Percentiles rank a stretch among this genome's conserved stretches.
phyloP scores from a whole-genome alignment of 2,113 vertebrate genomes.

The Alligator sinensis region DNA sequence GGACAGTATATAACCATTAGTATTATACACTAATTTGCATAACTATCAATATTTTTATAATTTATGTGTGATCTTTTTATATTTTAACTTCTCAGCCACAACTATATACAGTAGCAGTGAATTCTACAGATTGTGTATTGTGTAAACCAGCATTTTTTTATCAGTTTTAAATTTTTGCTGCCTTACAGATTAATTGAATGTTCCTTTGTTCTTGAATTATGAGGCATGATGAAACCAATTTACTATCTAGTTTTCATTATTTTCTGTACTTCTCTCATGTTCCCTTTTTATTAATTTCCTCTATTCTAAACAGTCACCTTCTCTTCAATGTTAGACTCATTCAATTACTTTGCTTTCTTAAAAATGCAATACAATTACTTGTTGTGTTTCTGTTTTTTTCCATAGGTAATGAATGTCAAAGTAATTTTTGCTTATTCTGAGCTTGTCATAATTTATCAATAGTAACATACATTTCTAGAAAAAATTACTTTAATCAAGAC shows the following conservation, averaged over 20 bases:
- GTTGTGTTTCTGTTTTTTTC: conserved; percentile 43
- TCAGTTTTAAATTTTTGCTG: neutral
- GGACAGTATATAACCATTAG: neutral
- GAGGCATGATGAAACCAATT: neutral
- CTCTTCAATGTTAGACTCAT: neutral
- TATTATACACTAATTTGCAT: neutral
- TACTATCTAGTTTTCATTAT: neutral
- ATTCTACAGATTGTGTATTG: neutral
- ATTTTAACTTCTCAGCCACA: neutral
- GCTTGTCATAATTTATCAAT: conserved; percentile 56
- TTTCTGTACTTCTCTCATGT: neutral
- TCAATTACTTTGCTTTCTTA: conserved; percentile 36
- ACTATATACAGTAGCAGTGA: neutral
- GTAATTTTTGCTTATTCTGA: neutral
- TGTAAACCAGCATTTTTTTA: neutral
- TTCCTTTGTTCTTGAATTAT: neutral
- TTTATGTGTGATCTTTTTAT: neutral
- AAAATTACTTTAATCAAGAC: conserved; percentile 24
- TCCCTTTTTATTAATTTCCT: conserved; percentile 1
- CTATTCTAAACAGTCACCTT: neutral
- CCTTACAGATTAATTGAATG: conserved; percentile 10
- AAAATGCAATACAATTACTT: conserved; percentile 61
- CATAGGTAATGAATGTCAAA: conserved; percentile 57
- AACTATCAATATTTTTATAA: neutral
- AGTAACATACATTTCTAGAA: conserved; percentile 3